Percentiles rank a stretch among this genome's conserved stretches.
These are phyloP conservation scores for Dipodomys ordii DNA, from an alignment of 2,113 vertebrate species.

Conservation along the genomic window DNA sequence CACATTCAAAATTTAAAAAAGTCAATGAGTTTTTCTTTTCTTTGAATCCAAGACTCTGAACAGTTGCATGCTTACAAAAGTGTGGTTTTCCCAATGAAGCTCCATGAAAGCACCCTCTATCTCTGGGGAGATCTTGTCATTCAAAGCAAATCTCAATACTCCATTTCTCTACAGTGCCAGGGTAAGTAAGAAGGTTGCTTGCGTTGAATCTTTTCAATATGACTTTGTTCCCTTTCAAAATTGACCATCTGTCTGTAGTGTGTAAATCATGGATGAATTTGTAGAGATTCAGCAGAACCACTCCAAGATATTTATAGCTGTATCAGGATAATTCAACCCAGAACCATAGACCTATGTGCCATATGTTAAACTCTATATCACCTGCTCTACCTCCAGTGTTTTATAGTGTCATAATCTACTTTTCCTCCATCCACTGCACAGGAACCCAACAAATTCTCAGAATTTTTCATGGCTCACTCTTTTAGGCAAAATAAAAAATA, in stretches of 20 bases:
- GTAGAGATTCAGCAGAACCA: slow-evolving; percentile 32
- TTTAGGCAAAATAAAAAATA: slow-evolving; percentile 5
- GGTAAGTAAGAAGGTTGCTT: background rate
- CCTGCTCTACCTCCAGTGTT: background rate
- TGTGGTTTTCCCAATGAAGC: background rate
- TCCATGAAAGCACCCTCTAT: too few species aligned
- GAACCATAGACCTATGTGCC: background rate
- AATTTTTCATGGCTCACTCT: background rate
- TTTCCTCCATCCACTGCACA: background rate
- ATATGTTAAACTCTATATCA: background rate
- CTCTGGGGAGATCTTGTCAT: background rate
- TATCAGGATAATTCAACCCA: slow-evolving; percentile 51
- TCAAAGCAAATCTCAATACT: background rate
- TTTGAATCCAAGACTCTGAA: background rate
- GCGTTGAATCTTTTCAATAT: background rate
- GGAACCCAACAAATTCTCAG: background rate
- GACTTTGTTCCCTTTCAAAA: background rate
- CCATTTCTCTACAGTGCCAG: background rate
- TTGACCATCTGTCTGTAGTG: background rate
- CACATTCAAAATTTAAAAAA: background rate
- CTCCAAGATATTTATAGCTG: slow-evolving; percentile 42
- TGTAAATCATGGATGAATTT: slow-evolving; percentile 63
- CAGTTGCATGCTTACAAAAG: background rate
- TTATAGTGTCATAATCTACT: background rate
- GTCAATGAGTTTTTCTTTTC: background rate